Percentiles rank a stretch among this genome's conserved stretches.
Conservation (phyloP, 2,113 vertebrate species). For the Varanus komodoensis region DNA sequence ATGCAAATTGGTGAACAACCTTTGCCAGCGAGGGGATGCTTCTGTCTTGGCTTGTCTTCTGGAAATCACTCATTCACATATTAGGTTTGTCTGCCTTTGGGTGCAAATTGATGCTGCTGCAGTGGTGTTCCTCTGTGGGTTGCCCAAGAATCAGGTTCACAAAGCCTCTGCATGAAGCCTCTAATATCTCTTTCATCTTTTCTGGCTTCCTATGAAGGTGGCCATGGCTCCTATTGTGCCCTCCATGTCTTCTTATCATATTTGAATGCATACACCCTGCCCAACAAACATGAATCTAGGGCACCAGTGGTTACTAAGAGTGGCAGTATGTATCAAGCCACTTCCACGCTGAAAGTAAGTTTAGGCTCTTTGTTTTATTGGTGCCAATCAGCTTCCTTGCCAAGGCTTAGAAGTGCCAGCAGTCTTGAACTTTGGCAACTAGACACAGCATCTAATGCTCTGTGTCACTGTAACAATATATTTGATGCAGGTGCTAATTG, state of each 20-base stretch:
- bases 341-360: background rate
- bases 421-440: background rate
- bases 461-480: background rate
- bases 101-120: background rate
- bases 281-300: background rate
- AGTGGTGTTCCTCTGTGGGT: background rate
- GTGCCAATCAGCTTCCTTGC: background rate
- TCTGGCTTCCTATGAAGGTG: background rate
- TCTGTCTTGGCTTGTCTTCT: slow-evolving; percentile 2
- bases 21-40: background rate
- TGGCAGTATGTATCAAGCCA: background rate
- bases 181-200: background rate
- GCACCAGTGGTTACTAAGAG: background rate
- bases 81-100: background rate
- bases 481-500: background rate
- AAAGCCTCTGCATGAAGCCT: background rate
- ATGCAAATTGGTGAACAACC: background rate
- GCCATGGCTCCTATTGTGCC: background rate
- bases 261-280: background rate
- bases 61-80: background rate
- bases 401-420: background rate
- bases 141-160: background rate
- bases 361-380: background rate
- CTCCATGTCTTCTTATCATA: background rate
- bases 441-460: background rate